Percentiles rank a stretch among this genome's conserved stretches.
Evolutionary conservation across 2,113 vertebrate species (phyloP).

Genomic region (Sminthopsis crassicaudata): DNA sequence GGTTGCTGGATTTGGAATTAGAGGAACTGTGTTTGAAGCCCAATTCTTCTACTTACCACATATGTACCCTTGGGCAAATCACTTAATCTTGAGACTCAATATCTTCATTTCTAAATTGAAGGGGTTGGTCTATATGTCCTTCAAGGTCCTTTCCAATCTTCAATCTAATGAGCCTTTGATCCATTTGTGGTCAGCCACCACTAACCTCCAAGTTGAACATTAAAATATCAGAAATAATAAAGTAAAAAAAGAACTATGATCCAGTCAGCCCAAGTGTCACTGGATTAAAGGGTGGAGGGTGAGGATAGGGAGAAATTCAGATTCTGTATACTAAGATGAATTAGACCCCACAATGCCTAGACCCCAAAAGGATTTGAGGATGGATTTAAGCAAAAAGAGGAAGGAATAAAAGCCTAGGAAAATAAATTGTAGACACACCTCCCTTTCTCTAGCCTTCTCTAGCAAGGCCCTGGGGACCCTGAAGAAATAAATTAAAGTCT

Average conservation of each 20-base stretch:
- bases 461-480: neutral
- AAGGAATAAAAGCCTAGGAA: neutral
- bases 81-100: neutral
- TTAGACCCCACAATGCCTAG: neutral
- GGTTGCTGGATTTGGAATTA: neutral
- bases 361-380: neutral
- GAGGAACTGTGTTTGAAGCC: neutral
- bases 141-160: neutral
- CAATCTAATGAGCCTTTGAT: neutral
- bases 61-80: neutral
- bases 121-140: neutral
- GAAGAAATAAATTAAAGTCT: neutral
- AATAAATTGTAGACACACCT: neutral
- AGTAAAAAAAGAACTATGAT: neutral
- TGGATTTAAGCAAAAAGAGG: neutral
- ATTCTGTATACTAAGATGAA: neutral
- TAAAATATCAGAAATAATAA: neutral
- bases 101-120: neutral
- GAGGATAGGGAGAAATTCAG: neutral
- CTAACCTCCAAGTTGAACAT: neutral
- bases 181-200: neutral
- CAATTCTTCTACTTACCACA: neutral
- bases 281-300: neutral
- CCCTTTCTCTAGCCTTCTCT: neutral
- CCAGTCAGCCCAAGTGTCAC: neutral